Conservation (phyloP, 2,113 vertebrate genomes). For the Gallinago undulata region DNA sequence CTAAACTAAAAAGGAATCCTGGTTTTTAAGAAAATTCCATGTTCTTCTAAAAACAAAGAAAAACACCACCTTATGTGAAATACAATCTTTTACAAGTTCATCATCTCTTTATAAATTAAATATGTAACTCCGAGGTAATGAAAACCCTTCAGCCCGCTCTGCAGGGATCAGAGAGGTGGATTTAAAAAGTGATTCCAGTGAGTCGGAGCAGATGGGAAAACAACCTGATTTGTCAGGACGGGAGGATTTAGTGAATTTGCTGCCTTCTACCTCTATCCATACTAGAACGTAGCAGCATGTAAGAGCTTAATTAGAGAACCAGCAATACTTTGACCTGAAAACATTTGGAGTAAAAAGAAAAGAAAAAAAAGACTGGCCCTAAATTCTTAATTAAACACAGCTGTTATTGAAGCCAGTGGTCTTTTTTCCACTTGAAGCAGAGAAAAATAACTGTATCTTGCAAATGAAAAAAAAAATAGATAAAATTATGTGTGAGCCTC, state of each 20-base stretch:
- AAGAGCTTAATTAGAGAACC: slow-evolving; percentile 26
- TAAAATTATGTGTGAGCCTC: neutral
- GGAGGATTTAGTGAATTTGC: slow-evolving; percentile 33
- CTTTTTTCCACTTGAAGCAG: neutral
- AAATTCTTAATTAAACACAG: slow-evolving; percentile 39
- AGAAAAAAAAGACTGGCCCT: neutral
- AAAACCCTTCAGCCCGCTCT: slow-evolving; percentile 35
- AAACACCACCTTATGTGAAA: neutral
- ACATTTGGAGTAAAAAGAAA: neutral
- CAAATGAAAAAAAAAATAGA: neutral
- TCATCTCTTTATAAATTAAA: neutral
- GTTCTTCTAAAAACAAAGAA: neutral
- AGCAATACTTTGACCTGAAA: slow-evolving; percentile 26
- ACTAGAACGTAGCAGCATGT: neutral
- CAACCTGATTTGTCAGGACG: slow-evolving; percentile 36
- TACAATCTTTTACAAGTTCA: neutral
- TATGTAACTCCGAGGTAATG: neutral
- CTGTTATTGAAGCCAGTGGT: neutral
- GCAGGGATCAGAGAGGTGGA: neutral
- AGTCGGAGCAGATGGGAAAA: slow-evolving; percentile 48
- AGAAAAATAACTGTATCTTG: neutral
- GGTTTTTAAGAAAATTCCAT: slow-evolving; percentile 32
- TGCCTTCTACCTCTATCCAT: neutral
- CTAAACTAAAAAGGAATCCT: slow-evolving; percentile 37
- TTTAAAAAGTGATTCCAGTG: slow-evolving; percentile 18